Evolutionary conservation across 2,888 invertebrate genomes (phyloP).

Genomic region (Aphidoletes aphidimyza): DNA sequence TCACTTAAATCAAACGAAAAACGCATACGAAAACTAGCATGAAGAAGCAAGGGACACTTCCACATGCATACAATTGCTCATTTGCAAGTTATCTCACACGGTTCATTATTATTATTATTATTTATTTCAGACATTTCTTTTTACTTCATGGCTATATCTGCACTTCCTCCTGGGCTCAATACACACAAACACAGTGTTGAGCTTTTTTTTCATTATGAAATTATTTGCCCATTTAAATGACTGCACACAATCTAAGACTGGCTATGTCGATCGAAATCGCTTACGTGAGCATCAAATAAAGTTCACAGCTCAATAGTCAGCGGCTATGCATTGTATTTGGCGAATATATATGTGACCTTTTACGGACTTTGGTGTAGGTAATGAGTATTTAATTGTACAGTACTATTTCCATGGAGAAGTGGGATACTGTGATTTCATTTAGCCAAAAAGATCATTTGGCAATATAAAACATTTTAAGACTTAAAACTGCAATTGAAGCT

Average conservation of each 20-base stretch:
- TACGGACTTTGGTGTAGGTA: neutral
- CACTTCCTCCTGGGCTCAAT: neutral
- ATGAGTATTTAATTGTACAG: neutral
- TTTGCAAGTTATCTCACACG: slow-evolving; percentile 30
- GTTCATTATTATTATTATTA: neutral
- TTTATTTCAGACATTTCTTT: neutral
- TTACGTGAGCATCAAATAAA: neutral
- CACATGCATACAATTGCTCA: slow-evolving; percentile 20
- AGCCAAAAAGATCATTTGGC: neutral
- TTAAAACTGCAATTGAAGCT: neutral
- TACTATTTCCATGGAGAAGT: neutral
- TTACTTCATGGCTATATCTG: neutral
- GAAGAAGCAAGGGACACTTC: neutral
- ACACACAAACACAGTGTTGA: neutral
- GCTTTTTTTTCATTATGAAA: neutral
- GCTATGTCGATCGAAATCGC: neutral
- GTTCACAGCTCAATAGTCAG: neutral
- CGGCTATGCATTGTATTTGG: neutral
- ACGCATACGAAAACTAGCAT: neutral
- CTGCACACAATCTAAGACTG: neutral
- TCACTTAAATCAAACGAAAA: neutral
- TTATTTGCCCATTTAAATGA: neutral
- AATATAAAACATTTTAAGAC: neutral
- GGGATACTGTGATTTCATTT: neutral
- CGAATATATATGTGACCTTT: neutral